A percentile compares a stretch with the other conserved stretches of the same genome.
Evolutionary conservation across 2,888 invertebrate species (phyloP).

Genomic region (Diploptera punctata): DNA sequence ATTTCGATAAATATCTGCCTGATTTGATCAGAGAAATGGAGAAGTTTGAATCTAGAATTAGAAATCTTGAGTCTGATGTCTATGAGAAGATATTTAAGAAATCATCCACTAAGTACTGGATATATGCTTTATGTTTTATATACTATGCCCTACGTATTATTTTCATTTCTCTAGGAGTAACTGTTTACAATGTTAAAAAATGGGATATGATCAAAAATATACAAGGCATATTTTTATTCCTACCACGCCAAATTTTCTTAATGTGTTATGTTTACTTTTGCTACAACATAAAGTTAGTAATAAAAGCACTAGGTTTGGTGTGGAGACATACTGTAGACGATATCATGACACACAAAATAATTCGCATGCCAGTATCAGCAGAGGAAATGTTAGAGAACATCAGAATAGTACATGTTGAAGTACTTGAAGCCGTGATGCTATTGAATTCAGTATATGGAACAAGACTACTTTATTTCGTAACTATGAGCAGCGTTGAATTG

Average conservation of each 20-base stretch:
- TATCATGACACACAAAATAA: neutral
- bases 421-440: neutral
- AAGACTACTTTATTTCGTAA: neutral
- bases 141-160: neutral
- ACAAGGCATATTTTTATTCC: neutral
- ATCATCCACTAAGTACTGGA: no score
- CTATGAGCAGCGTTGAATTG: neutral
- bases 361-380: neutral
- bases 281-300: neutral
- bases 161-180: neutral
- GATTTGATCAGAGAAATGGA: neutral
- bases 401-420: neutral
- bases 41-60: neutral
- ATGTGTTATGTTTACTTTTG: neutral
- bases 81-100: neutral
- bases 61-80: neutral
- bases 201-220: neutral
- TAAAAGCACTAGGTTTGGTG: neutral
- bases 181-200: no score
- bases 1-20: neutral
- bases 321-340: neutral
- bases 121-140: no score
- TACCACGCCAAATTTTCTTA: neutral
- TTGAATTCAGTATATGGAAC: neutral
- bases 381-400: neutral